Conservation (phyloP, 2,888 invertebrate species). For the Leucania comma region DNA sequence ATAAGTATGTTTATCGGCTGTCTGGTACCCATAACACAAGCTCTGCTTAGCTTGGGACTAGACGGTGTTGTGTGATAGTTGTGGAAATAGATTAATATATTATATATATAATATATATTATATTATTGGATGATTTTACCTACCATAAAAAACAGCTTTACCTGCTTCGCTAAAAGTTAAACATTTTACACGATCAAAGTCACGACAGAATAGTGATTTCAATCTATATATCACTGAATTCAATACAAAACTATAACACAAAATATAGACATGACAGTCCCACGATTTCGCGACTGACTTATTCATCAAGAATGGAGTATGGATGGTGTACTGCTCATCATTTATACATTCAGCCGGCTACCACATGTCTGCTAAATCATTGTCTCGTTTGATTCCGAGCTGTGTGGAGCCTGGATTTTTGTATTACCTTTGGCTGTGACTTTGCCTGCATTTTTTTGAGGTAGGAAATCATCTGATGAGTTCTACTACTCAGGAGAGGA, state of each 20-base stretch:
- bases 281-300: slow-evolving; percentile 38
- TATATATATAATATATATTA: too few species aligned
- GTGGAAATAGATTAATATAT: too few species aligned
- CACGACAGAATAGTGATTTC: slow-evolving; percentile 22
- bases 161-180: neutral
- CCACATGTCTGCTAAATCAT: slow-evolving; percentile 53
- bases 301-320: slow-evolving; percentile 44
- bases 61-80: too few species aligned
- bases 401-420: neutral
- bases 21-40: too few species aligned
- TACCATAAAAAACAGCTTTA: too few species aligned
- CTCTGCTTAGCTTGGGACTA: too few species aligned
- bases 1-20: too few species aligned
- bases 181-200: neutral
- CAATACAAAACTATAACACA: slow-evolving; percentile 14
- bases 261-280: slow-evolving; percentile 37
- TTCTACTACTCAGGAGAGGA: too few species aligned
- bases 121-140: too few species aligned
- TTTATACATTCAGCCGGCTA: slow-evolving; percentile 56
- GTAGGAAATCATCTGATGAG: too few species aligned
- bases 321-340: slow-evolving; percentile 36
- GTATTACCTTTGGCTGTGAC: neutral
- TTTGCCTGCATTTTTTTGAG: neutral
- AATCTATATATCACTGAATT: slow-evolving; percentile 18
- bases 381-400: slow-evolving; percentile 34